These are phyloP conservation scores for Pheosia gnoma DNA, from an alignment of 2,888 invertebrate species.

Conservation along the genomic window DNA sequence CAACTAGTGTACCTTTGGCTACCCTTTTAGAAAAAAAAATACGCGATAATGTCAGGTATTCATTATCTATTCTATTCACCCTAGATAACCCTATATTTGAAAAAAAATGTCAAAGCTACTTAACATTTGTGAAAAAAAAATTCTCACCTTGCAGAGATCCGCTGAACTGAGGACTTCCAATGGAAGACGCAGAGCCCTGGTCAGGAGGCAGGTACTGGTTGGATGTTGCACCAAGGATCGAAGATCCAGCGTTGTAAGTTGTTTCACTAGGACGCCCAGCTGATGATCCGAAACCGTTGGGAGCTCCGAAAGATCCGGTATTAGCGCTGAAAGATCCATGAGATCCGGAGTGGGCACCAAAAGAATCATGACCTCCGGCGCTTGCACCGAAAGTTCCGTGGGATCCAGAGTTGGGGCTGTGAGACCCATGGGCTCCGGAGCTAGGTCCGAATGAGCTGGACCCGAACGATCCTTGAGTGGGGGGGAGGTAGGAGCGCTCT, in stretches of 20 bases:
- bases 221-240: conserved; percentile 58
- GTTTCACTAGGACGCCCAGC: conserved; percentile 17
- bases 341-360: conserved; percentile 10
- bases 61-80: too few species aligned
- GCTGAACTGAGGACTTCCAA: conserved; percentile 33
- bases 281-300: conserved; percentile 27
- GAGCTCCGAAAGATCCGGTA: conserved; percentile 34
- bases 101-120: too few species aligned
- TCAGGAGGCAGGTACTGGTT: conserved; percentile 76
- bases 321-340: conserved; percentile 35
- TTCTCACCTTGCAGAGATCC: conserved; percentile 36
- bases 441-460: conserved; percentile 17
- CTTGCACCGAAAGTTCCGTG: conserved; percentile 16
- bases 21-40: too few species aligned
- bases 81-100: too few species aligned
- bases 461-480: conserved; percentile 44
- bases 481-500: conserved; percentile 73
- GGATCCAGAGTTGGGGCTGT: conserved; percentile 16
- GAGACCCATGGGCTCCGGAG: conserved; percentile 28
- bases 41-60: too few species aligned
- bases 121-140: not conserved
- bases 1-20: too few species aligned
- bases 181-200: conserved; percentile 55
- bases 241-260: conserved; percentile 23
- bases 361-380: conserved; percentile 24